Evolutionary conservation across 2,888 invertebrate genomes (phyloP).

Genomic region (Agrotis clavis): DNA sequence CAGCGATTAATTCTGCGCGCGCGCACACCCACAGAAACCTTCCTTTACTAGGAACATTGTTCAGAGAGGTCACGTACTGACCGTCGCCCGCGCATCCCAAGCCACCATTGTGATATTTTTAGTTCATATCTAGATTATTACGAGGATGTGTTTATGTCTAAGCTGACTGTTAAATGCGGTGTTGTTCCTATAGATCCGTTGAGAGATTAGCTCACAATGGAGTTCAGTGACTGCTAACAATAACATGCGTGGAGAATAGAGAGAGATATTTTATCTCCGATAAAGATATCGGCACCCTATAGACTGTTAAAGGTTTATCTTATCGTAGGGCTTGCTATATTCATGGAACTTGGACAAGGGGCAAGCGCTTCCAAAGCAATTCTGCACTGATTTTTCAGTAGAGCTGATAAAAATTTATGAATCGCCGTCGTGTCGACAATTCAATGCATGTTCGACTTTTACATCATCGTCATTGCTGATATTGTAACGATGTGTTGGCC

Average conservation of each 20-base stretch:
- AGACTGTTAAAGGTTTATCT: background rate
- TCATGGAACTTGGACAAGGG: background rate
- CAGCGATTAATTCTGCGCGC: constrained; percentile 60
- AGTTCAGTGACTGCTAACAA: constrained; percentile 46
- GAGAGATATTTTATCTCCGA: constrained; percentile 13
- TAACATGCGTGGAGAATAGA: constrained; percentile 25
- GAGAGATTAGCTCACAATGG: constrained; percentile 52
- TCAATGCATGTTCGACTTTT: background rate
- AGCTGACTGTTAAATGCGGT: constrained; percentile 51
- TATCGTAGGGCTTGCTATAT: background rate
- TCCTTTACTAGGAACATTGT: constrained; percentile 61
- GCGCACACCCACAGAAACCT: constrained; percentile 56
- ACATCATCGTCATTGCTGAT: background rate
- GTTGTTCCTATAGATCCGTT: constrained; percentile 37
- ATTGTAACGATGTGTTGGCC: too few relatives aligned
- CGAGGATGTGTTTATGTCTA: constrained; percentile 54
- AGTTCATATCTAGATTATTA: constrained; percentile 61
- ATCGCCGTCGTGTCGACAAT: too few relatives aligned
- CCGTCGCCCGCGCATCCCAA: constrained; percentile 22
- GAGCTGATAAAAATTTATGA: too few relatives aligned
- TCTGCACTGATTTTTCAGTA: too few relatives aligned
- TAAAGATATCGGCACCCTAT: constrained; percentile 1
- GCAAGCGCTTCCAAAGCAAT: background rate
- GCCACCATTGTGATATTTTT: constrained; percentile 50
- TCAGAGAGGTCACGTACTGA: constrained; percentile 60